phyloP scores from a whole-genome alignment of 2,113 vertebrate genomes.

The Rhadina sibilatrix region DNA sequence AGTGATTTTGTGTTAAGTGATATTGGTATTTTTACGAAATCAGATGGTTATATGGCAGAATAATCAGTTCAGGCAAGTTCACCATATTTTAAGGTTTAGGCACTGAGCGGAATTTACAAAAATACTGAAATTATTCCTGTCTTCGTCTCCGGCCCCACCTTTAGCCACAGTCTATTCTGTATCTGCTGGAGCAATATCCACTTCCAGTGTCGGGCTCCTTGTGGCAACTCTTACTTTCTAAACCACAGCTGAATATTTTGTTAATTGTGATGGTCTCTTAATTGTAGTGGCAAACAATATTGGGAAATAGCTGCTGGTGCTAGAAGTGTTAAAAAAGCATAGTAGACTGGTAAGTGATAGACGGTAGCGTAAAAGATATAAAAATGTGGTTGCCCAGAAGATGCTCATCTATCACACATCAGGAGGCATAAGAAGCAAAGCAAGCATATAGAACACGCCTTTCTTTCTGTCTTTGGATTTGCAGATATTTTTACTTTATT shows the following conservation, averaged over 20 bases:
- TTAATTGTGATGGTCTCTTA: not conserved
- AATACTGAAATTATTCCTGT: slow-evolving; percentile 21
- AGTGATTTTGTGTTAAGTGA: slow-evolving; percentile 71
- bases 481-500: not conserved
- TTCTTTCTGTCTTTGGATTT: not conserved
- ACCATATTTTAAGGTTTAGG: slow-evolving; percentile 48
- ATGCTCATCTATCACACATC: slow-evolving; percentile 29
- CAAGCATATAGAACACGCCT: slow-evolving; percentile 1
- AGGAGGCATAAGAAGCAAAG: slow-evolving; percentile 37
- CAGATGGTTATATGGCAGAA: slow-evolving; percentile 58
- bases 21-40: slow-evolving; percentile 67
- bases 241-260: not conserved
- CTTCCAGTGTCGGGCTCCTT: not conserved
- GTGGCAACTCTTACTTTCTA: slow-evolving; percentile 42
- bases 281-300: slow-evolving; percentile 7
- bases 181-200: not conserved
- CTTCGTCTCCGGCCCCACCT: slow-evolving; percentile 1
- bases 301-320: not conserved
- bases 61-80: slow-evolving; percentile 64
- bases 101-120: slow-evolving; percentile 11
- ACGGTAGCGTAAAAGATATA: slow-evolving; percentile 2
- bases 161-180: not conserved
- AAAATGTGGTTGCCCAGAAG: slow-evolving; percentile 56
- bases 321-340: slow-evolving; percentile 6
- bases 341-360: slow-evolving; percentile 41